Conservation (phyloP, 2,113 vertebrate species). For the Sisor rabdophorus region DNA sequence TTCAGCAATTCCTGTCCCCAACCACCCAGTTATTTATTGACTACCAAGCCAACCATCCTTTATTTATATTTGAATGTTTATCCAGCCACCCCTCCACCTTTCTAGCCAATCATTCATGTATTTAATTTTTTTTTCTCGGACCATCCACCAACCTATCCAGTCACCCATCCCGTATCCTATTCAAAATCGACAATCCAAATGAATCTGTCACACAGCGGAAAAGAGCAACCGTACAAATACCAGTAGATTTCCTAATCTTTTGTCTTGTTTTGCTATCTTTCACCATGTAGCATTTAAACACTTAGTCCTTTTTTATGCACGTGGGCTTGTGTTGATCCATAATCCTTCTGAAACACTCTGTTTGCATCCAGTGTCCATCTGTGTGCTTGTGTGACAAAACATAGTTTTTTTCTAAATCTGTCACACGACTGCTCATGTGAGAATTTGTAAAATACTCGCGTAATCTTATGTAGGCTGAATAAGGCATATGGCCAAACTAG, state of each 20-base stretch:
- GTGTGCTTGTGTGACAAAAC: slow-evolving; percentile 17
- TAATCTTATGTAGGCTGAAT: not conserved
- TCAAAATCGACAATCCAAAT: no score
- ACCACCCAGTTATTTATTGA: not conserved
- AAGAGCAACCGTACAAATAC: not conserved
- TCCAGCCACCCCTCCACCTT: no score
- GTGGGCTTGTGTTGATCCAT: not conserved
- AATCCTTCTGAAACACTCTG: slow-evolving; percentile 8
- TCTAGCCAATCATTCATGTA: not conserved
- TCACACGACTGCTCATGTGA: slow-evolving; percentile 37
- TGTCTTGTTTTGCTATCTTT: not conserved
- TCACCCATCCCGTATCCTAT: not conserved
- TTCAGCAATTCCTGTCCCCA: not conserved
- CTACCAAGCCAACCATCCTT: not conserved
- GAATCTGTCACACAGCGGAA: no score
- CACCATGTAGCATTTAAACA: not conserved
- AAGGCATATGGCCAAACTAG: not conserved
- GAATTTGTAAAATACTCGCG: not conserved
- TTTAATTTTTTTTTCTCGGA: not conserved
- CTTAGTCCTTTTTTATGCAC: not conserved
- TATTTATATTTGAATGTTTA: not conserved
- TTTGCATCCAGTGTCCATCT: slow-evolving; percentile 52
- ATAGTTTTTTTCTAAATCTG: not conserved
- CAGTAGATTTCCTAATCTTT: not conserved
- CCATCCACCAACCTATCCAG: not conserved